Evolutionary conservation across 2,113 vertebrate genomes (phyloP).

Genomic region (Poeciliopsis retropinna): DNA sequence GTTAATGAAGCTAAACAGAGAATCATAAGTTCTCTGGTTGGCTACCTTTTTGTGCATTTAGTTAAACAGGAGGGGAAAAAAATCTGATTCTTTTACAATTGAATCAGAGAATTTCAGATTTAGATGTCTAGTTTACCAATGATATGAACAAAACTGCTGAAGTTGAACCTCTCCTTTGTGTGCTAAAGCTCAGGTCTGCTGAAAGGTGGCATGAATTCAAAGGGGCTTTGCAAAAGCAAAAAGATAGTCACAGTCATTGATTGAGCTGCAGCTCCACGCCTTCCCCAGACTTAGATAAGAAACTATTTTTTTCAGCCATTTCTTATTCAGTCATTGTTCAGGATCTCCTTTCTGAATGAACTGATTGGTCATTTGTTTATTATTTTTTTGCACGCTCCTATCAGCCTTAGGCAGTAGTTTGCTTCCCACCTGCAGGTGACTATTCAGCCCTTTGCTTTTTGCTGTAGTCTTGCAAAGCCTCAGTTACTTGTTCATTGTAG

Average conservation of each 20-base stretch:
- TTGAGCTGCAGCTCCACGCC: slow-evolving; percentile 16
- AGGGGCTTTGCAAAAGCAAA: slow-evolving; percentile 14
- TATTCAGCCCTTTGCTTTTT: slow-evolving; percentile 38
- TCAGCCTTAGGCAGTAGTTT: slow-evolving; percentile 15
- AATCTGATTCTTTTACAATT: too few relatives aligned
- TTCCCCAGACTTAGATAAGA: slow-evolving; percentile 24
- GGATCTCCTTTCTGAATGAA: slow-evolving; percentile 33
- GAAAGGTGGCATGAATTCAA: too few relatives aligned
- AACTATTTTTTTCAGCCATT: slow-evolving; percentile 14
- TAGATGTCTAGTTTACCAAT: not conserved
- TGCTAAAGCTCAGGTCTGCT: slow-evolving; percentile 34
- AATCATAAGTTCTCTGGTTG: not conserved
- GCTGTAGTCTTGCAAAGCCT: slow-evolving; percentile 10
- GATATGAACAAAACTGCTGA: not conserved
- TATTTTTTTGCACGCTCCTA: slow-evolving; percentile 10
- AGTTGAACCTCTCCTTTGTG: slow-evolving; percentile 37
- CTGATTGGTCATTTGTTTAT: slow-evolving; percentile 17
- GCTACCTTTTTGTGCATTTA: too few relatives aligned
- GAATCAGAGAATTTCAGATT: not conserved
- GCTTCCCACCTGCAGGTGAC: slow-evolving; percentile 47
- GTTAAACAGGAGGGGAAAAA: too few relatives aligned
- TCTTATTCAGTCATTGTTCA: slow-evolving; percentile 7
- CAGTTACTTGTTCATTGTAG: slow-evolving; percentile 29
- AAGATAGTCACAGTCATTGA: slow-evolving; percentile 51
- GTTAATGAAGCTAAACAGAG: not conserved